Conservation (phyloP, 2,888 invertebrate genomes). For the Cancer borealis region DNA sequence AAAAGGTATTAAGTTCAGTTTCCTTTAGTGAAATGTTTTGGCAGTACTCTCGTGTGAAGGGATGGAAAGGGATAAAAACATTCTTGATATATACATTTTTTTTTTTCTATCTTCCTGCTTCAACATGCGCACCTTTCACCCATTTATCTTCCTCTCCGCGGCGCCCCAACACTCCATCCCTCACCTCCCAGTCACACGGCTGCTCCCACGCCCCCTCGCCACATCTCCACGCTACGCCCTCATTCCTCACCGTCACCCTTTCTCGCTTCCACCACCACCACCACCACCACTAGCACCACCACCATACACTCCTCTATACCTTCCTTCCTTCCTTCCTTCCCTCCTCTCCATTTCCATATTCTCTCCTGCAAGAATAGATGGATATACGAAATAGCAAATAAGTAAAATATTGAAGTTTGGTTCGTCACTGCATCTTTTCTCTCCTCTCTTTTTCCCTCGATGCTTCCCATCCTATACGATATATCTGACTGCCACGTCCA, state of each 20-base stretch:
- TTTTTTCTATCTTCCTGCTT: background rate
- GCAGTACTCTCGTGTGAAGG: background rate
- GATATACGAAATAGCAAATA: background rate
- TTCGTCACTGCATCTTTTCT: background rate
- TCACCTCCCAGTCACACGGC: slow-evolving; percentile 13
- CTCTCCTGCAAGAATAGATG: background rate
- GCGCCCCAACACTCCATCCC: slow-evolving; percentile 15
- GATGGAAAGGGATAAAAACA: background rate
- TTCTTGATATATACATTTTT: background rate
- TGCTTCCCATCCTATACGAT: background rate
- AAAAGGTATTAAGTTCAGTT: background rate
- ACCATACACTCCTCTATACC: background rate
- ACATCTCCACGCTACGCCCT: slow-evolving; percentile 29
- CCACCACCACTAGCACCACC: background rate
- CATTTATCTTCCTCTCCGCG: slow-evolving; percentile 26
- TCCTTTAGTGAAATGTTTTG: background rate
- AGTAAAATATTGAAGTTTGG: background rate
- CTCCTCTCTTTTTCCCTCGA: background rate
- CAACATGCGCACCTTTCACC: slow-evolving; percentile 32
- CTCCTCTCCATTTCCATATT: background rate
- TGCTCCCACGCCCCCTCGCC: background rate
- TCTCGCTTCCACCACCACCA: background rate
- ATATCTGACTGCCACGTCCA: background rate
- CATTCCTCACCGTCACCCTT: slow-evolving; percentile 37
- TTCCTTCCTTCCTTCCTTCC: background rate